A percentile compares a stretch with the other conserved stretches of the same genome.
phyloP scores from a whole-genome alignment of 2,888 invertebrate genomes.

The Trichopoda pennipes region DNA sequence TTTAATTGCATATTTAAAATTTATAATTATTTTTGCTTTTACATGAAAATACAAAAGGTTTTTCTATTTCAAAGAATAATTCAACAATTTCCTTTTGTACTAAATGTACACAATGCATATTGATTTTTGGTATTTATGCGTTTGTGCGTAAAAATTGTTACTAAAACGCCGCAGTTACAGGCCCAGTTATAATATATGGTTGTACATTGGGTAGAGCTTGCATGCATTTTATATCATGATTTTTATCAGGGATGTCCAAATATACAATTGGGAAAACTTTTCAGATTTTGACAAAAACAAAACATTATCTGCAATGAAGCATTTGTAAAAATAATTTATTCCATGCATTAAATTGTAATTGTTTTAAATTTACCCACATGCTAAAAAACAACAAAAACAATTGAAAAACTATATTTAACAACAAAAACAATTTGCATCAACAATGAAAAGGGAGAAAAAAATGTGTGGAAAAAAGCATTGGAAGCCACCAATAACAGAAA shows the following conservation, averaged over 20 bases:
- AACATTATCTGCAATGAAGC: slow-evolving; percentile 51
- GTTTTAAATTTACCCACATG: slow-evolving; percentile 68
- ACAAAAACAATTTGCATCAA: not conserved
- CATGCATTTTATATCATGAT: slow-evolving; percentile 41
- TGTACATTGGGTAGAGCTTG: not conserved
- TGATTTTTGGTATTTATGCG: slow-evolving; percentile 11
- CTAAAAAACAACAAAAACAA: slow-evolving; percentile 24
- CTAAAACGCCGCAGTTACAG: not conserved
- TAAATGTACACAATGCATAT: slow-evolving; percentile 3
- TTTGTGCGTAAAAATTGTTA: not conserved
- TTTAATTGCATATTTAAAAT: not conserved
- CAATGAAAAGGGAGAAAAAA: not conserved
- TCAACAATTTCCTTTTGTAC: not conserved
- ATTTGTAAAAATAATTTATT: slow-evolving; percentile 68
- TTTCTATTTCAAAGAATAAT: not conserved
- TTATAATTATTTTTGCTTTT: not conserved
- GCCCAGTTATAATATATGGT: not conserved
- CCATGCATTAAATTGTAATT: slow-evolving; percentile 72
- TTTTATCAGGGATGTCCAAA: slow-evolving; percentile 43
- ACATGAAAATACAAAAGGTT: not conserved
- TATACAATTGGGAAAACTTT: slow-evolving; percentile 40
- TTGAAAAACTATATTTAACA: slow-evolving; percentile 19
- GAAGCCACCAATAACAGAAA: not conserved
- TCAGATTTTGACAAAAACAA: slow-evolving; percentile 47
- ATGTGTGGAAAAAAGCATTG: not conserved